Evolutionary conservation across 2,888 invertebrate species (phyloP).

Genomic region (Apamea monoglypha): DNA sequence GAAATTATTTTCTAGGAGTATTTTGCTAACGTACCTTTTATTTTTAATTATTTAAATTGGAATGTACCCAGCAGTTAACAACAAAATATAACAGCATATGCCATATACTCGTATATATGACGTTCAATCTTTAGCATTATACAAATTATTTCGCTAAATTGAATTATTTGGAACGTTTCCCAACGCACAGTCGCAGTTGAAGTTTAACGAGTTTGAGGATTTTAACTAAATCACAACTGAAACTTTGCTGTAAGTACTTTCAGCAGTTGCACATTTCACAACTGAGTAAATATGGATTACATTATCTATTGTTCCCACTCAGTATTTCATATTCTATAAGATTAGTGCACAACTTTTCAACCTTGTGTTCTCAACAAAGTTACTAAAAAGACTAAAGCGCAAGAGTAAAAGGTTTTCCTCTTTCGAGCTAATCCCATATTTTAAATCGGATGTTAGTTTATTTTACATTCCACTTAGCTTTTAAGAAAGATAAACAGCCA

Average conservation of each 20-base stretch:
- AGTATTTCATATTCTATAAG: conserved; percentile 38
- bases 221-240: conserved; percentile 66
- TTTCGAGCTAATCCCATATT: conserved; percentile 54
- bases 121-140: background rate
- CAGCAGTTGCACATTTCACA: conserved; percentile 53
- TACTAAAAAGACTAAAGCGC: conserved; percentile 31
- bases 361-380: conserved; percentile 6
- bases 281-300: conserved; percentile 50
- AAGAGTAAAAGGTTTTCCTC: conserved; percentile 52
- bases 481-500: conserved; percentile 60
- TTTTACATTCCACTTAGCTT: conserved; percentile 62
- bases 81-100: background rate
- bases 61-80: background rate
- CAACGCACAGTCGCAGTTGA: conserved; percentile 49
- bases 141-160: conserved; percentile 37
- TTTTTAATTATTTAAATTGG: background rate
- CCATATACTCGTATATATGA: background rate
- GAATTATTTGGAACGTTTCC: conserved; percentile 52
- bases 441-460: conserved; percentile 64
- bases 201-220: conserved; percentile 67
- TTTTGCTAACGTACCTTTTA: background rate
- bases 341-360: conserved; percentile 18
- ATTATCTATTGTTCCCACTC: conserved; percentile 31
- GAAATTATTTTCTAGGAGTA: background rate
- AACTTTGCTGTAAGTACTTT: conserved; percentile 60